These are phyloP conservation scores for Prosapia bicincta DNA, from an alignment of 2,888 invertebrate genomes.

Conservation along the genomic window DNA sequence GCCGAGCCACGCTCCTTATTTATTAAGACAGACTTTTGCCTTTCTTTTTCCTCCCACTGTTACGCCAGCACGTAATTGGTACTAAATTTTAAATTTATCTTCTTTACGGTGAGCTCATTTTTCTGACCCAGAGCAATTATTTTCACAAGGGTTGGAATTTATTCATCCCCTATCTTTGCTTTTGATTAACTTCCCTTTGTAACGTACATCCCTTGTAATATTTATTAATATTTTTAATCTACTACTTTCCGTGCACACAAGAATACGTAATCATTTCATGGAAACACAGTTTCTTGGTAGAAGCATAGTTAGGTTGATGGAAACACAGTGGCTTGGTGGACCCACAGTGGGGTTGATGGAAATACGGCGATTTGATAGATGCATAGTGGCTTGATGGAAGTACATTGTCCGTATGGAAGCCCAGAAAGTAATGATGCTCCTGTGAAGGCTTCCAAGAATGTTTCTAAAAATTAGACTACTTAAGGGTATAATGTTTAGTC, in stretches of 20 bases:
- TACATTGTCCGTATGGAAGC: too few species aligned
- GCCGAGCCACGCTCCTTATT: constrained; percentile 22
- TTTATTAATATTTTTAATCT: background rate
- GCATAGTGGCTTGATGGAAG: too few species aligned
- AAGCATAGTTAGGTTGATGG: too few species aligned
- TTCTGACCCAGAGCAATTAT: background rate
- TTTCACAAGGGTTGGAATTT: background rate
- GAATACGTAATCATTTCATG: background rate
- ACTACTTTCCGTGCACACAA: background rate
- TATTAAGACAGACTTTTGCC: constrained; percentile 17
- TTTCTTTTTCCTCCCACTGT: background rate
- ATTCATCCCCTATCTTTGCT: background rate
- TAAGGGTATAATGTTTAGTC: too few species aligned
- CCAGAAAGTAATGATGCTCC: too few species aligned
- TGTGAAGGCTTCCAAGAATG: too few species aligned
- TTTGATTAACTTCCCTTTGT: background rate
- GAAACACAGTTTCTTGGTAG: too few species aligned
- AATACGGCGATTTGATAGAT: too few species aligned
- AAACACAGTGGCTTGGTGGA: too few species aligned
- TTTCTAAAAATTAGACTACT: too few species aligned
- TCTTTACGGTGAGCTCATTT: background rate
- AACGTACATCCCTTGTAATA: background rate
- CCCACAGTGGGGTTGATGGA: too few species aligned
- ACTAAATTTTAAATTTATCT: constrained; percentile 2
- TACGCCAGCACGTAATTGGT: background rate